These are phyloP conservation scores for Cuniculus paca DNA, from an alignment of 2,797 vertebrate genomes.

Conservation along the genomic window DNA sequence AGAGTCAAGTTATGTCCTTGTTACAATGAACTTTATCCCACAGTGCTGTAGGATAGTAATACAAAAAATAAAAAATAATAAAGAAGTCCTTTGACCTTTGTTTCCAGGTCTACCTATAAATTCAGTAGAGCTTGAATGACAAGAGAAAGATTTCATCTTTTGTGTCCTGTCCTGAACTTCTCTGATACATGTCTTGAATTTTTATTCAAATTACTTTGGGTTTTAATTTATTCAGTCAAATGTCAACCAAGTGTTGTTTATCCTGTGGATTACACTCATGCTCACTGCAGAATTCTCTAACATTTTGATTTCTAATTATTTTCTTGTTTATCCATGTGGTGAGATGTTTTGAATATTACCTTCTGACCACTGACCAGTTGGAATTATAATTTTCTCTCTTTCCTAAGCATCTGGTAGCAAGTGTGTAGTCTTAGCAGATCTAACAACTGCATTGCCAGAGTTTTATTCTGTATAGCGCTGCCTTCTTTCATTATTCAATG, in stretches of 20 bases:
- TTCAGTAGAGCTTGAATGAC: conserved; percentile 57
- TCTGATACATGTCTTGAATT: conserved; percentile 86
- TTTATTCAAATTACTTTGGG: conserved; percentile 85
- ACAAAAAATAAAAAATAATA: not conserved
- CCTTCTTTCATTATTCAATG: conserved; percentile 58
- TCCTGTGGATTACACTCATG: conserved; percentile 85
- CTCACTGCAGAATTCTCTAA: conserved; percentile 86
- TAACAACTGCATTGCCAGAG: conserved; percentile 42
- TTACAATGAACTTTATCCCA: conserved; percentile 52
- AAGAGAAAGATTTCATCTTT: conserved; percentile 80
- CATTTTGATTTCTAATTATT: conserved; percentile 87
- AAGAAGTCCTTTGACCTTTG: conserved; percentile 62
- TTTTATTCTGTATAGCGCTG: not conserved
- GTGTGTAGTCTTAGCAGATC: conserved; percentile 40
- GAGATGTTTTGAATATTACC: conserved; percentile 83
- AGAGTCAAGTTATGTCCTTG: conserved; percentile 56
- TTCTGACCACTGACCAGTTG: conserved; percentile 84
- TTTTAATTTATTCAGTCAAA: conserved; percentile 89
- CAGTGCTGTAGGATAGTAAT: not conserved
- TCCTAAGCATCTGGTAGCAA: conserved; percentile 80
- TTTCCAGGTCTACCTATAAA: conserved; percentile 61
- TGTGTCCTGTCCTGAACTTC: conserved; percentile 85
- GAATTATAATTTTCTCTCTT: conserved; percentile 82
- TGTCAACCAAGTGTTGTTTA: conserved; percentile 86
- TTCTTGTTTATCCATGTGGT: conserved; percentile 87